phyloP scores from a whole-genome alignment of 2,113 vertebrate genomes.

The Hypomesus transpacificus region DNA sequence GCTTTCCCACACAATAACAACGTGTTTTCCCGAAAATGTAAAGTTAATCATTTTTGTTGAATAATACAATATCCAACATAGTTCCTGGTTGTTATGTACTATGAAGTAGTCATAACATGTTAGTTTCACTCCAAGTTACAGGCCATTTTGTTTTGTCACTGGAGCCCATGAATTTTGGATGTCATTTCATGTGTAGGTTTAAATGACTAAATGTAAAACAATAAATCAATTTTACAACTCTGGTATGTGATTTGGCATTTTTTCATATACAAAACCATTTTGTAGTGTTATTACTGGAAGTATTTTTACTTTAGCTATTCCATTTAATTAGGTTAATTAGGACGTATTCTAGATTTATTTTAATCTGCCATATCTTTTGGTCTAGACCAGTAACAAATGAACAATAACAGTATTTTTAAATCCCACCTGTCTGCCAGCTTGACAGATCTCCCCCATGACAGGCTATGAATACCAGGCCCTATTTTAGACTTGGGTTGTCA shows the following conservation, averaged over 20 bases:
- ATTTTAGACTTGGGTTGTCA: slow-evolving; percentile 42
- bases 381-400: slow-evolving; percentile 17
- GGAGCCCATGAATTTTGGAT: neutral
- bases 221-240: neutral
- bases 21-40: too few relatives aligned
- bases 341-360: too few relatives aligned
- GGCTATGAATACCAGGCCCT: slow-evolving; percentile 41
- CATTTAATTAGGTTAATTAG: too few relatives aligned
- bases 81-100: slow-evolving; percentile 13
- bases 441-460: slow-evolving; percentile 21
- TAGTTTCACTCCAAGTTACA: neutral
- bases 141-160: slow-evolving; percentile 17
- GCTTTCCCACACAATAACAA: too few relatives aligned
- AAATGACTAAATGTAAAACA: too few relatives aligned
- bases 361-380: slow-evolving; percentile 4
- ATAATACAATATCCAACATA: too few relatives aligned
- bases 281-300: neutral
- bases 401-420: slow-evolving; percentile 63
- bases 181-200: too few relatives aligned
- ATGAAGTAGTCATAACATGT: slow-evolving; percentile 13
- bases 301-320: neutral
- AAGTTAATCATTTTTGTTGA: too few relatives aligned
- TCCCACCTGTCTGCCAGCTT: slow-evolving; percentile 53
- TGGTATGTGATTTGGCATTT: slow-evolving; percentile 1
- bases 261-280: slow-evolving; percentile 27